phyloP scores from a whole-genome alignment of 2,113 vertebrate species.

The Hippoglossus stenolepis region DNA sequence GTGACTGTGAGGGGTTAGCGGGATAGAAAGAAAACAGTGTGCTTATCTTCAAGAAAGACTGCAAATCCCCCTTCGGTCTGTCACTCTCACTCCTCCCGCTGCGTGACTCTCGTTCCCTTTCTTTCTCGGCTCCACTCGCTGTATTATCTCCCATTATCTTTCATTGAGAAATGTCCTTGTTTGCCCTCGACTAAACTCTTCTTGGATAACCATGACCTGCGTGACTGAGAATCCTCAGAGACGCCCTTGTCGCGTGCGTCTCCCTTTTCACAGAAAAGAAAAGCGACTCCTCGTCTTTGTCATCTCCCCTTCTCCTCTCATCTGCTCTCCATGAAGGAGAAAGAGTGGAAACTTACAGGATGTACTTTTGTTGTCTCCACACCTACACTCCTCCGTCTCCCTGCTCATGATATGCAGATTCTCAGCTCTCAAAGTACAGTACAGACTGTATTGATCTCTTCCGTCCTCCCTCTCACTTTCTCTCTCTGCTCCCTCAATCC shows the following conservation, averaged over 20 bases:
- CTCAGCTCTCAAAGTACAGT: slow-evolving; percentile 53
- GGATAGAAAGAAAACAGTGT: slow-evolving; percentile 60
- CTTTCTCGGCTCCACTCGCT: slow-evolving; percentile 2
- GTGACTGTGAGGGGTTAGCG: slow-evolving; percentile 35
- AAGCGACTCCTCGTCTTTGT: slow-evolving; percentile 33
- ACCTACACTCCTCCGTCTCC: slow-evolving; percentile 37
- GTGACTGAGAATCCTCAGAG: not conserved
- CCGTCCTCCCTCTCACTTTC: slow-evolving; percentile 25
- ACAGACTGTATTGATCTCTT: slow-evolving; percentile 70
- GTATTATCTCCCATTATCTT: slow-evolving; percentile 37
- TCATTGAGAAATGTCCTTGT: slow-evolving; percentile 30
- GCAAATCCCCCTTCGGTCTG: slow-evolving; percentile 64
- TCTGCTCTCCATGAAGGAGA: slow-evolving; percentile 8
- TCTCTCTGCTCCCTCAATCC: slow-evolving; percentile 38
- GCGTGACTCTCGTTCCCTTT: slow-evolving; percentile 26
- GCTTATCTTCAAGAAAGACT: slow-evolving; percentile 61
- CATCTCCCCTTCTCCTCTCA: slow-evolving; percentile 10
- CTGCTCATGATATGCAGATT: slow-evolving; percentile 56
- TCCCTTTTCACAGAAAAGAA: slow-evolving; percentile 12
- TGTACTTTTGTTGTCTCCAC: slow-evolving; percentile 22
- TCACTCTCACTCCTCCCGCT: slow-evolving; percentile 56
- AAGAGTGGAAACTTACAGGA: slow-evolving; percentile 15
- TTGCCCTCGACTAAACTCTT: not conserved
- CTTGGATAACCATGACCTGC: not conserved
- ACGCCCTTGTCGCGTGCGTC: slow-evolving; percentile 11